phyloP scores from a whole-genome alignment of 2,888 invertebrate genomes.

The Pyrocoelia pectoralis region DNA sequence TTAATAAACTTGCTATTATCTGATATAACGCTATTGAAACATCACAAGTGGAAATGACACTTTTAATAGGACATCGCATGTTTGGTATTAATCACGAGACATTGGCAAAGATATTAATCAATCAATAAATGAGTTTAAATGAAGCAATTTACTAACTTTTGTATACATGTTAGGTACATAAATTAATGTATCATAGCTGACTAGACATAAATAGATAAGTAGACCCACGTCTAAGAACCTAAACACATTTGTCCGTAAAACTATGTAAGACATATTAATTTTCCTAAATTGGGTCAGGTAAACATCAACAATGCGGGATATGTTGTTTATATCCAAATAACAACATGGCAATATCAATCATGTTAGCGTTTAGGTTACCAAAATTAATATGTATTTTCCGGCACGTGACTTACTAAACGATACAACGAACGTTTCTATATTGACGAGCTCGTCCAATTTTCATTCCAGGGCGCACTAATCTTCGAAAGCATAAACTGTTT shows the following conservation, averaged over 20 bases:
- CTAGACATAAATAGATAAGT: conserved; percentile 2
- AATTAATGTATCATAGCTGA: background rate
- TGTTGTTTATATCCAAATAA: conserved; percentile 7
- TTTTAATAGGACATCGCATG: background rate
- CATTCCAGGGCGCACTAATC: too few relatives aligned
- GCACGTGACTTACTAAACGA: background rate
- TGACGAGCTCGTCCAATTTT: too few relatives aligned
- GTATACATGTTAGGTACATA: background rate
- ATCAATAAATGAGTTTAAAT: background rate
- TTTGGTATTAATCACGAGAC: background rate
- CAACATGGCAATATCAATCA: conserved; percentile 2
- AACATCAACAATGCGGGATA: conserved; percentile 3
- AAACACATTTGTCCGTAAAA: background rate
- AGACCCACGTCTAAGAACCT: conserved; percentile 1
- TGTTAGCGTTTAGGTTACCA: background rate
- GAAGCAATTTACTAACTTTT: background rate
- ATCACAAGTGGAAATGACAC: background rate
- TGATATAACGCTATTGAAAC: background rate
- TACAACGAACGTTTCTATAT: too few relatives aligned
- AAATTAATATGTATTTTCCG: conserved; percentile 1
- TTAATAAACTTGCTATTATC: background rate
- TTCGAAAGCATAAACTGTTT: too few relatives aligned
- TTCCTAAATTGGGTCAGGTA: conserved; percentile 10
- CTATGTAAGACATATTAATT: conserved; percentile 8
- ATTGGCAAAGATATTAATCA: background rate